These are phyloP conservation scores for Synergus itoensis DNA, from an alignment of 2,888 invertebrate species.

Conservation along the genomic window DNA sequence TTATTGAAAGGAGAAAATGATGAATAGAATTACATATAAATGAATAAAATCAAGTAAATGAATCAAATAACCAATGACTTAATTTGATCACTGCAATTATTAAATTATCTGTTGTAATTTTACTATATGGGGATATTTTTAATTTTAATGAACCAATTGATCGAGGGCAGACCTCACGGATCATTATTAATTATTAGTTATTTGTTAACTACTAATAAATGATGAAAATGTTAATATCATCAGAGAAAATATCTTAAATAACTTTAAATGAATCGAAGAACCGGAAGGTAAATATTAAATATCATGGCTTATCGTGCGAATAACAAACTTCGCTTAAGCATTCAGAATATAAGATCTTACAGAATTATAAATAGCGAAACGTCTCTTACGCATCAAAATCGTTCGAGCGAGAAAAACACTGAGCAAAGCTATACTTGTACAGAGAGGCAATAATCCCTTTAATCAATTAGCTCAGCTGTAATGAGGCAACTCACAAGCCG, in stretches of 20 bases:
- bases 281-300: too few relatives aligned
- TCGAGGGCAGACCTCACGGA: neutral
- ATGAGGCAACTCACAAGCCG: slow-evolving; percentile 46
- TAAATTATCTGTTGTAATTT: neutral
- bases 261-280: too few relatives aligned
- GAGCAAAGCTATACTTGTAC: slow-evolving; percentile 36
- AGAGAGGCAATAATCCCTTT: slow-evolving; percentile 61
- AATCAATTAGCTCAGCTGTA: slow-evolving; percentile 66
- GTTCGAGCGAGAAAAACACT: slow-evolving; percentile 50
- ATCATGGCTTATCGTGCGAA: neutral
- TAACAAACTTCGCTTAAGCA: slow-evolving; percentile 2
- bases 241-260: too few relatives aligned
- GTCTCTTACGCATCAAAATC: slow-evolving; percentile 43
- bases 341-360: slow-evolving; percentile 41
- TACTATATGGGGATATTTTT: too few relatives aligned
- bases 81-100: neutral
- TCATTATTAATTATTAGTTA: too few relatives aligned
- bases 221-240: too few relatives aligned
- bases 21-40: neutral
- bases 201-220: too few relatives aligned
- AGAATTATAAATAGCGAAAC: slow-evolving; percentile 41
- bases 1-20: neutral
- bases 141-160: too few relatives aligned
- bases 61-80: neutral
- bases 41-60: neutral